A percentile compares a stretch with the other conserved stretches of the same genome.
phyloP scores from a whole-genome alignment of 2,888 invertebrate genomes.

The Drosophila prostipennis region DNA sequence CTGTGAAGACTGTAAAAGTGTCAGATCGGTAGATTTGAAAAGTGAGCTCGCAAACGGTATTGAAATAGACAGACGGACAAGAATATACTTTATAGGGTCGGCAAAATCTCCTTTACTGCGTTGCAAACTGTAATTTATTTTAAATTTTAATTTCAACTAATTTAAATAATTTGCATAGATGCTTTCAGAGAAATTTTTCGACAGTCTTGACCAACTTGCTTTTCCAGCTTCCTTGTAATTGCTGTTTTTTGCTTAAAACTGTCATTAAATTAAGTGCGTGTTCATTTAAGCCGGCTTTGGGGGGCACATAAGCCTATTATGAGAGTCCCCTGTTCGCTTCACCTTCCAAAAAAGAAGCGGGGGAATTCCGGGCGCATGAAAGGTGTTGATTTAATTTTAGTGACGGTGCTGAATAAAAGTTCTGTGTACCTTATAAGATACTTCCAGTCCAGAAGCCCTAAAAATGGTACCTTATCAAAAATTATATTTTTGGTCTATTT shows the following conservation, averaged over 20 bases:
- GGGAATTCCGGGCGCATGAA: not conserved
- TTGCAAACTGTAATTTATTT: too few species aligned
- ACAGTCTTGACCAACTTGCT: slow-evolving; percentile 1
- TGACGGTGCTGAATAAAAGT: not conserved
- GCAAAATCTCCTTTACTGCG: too few species aligned
- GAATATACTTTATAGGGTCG: too few species aligned
- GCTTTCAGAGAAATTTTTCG: not conserved
- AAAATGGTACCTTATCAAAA: too few species aligned
- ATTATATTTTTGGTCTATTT: too few species aligned
- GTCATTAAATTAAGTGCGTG: slow-evolving; percentile 68
- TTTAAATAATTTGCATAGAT: too few species aligned
- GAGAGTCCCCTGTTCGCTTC: slow-evolving; percentile 1
- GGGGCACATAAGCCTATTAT: slow-evolving; percentile 62
- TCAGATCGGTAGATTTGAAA: too few species aligned
- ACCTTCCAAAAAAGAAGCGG: not conserved
- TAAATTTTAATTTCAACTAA: too few species aligned
- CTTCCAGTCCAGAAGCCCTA: too few species aligned
- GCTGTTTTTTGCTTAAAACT: slow-evolving; percentile 24
- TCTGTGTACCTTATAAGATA: not conserved
- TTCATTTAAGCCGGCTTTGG: slow-evolving; percentile 66
- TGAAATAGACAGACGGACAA: too few species aligned
- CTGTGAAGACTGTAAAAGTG: too few species aligned
- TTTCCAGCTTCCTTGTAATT: not conserved
- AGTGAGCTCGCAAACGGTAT: too few species aligned
- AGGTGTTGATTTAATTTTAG: not conserved